Conservation (phyloP, 2,888 invertebrate species). For the Cartodere bifasciata region DNA sequence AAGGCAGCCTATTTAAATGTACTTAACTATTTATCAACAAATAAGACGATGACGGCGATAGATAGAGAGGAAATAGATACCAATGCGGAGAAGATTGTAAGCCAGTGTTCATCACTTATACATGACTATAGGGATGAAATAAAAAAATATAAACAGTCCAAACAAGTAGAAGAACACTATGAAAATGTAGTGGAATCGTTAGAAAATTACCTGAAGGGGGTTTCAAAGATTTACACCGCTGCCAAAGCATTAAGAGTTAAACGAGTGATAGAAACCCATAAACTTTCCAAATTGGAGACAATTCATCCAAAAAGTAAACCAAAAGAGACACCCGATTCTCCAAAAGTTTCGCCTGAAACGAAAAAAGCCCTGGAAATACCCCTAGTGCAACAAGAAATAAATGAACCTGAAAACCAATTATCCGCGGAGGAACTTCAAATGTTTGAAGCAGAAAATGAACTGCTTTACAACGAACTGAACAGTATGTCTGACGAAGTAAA, state of each 20-base stretch:
- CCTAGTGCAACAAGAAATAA: too few relatives aligned
- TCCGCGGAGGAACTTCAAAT: constrained; percentile 83
- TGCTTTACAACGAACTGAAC: constrained; percentile 75
- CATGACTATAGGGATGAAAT: constrained; percentile 62
- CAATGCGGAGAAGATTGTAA: constrained; percentile 74
- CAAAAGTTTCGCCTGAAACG: constrained; percentile 9
- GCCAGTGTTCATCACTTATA: constrained; percentile 63
- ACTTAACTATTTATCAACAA: constrained; percentile 54
- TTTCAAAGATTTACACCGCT: constrained; percentile 79
- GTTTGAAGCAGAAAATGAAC: constrained; percentile 85
- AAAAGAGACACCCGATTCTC: constrained; percentile 10
- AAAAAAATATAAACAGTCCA: constrained; percentile 35
- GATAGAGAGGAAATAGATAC: constrained; percentile 80
- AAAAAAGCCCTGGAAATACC: constrained; percentile 10
- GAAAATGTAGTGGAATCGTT: constrained; percentile 62
- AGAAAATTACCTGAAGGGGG: constrained; percentile 68
- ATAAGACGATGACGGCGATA: constrained; percentile 63
- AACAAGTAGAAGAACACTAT: constrained; percentile 66
- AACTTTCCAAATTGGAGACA: constrained; percentile 58
- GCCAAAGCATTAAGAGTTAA: constrained; percentile 80
- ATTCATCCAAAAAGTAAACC: constrained; percentile 9
- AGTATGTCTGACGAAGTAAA: constrained; percentile 82
- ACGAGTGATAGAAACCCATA: constrained; percentile 69
- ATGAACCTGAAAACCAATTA: too few relatives aligned
- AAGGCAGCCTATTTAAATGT: constrained; percentile 78